Evolutionary conservation across 2,888 invertebrate genomes (phyloP), one percentile per base, ranked within the genome.

Genomic region (Cantharis rustica): DNA sequence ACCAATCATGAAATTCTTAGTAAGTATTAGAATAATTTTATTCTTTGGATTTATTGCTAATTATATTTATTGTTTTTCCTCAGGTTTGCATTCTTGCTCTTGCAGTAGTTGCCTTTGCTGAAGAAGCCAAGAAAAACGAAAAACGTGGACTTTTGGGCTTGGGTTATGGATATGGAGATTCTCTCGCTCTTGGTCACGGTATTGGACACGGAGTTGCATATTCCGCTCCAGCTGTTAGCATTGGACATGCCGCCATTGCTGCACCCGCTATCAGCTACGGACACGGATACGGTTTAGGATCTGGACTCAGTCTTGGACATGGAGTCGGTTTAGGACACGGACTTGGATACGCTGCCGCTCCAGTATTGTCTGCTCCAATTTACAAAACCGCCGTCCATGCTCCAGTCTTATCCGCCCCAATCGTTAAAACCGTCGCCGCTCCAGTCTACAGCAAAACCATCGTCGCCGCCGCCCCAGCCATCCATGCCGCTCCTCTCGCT

Each of bases 81-180:
- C 72, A 79, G 73, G 68, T 79, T 61, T 73, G 72, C 20, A 74
- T 79, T 20, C 73, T 83, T 26, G 81, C 78, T 66, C 70, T 79
- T 62, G 71, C 74, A 11, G 80, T 76, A n/a, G 73, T 73, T 31
- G 81, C 78, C 23, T 75, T 68, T 20, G 80, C 78, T 16, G 81
- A 80, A 68, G 77, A 79, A 75, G 81, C 79, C 17, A 82, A 83
- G 80, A 83, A 82, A 72, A 79, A 77, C 26, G 83, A 82, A 66
- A 83, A 83, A 73, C 80, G 83, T 71, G 83, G 83, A 27, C 62
- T 83, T 9, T 69, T 81, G 15, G 83, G 83, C 71, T 73, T 82
- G 13, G 82, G 82, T 26, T 82, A 82, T 62, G 82, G 81, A 7
- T 77, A 72, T 63, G 75, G 71, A 9, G 76, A 77, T 15, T 69